Evolutionary conservation across 2,113 vertebrate species (phyloP).

Genomic region (Acanthochromis polyacanthus): DNA sequence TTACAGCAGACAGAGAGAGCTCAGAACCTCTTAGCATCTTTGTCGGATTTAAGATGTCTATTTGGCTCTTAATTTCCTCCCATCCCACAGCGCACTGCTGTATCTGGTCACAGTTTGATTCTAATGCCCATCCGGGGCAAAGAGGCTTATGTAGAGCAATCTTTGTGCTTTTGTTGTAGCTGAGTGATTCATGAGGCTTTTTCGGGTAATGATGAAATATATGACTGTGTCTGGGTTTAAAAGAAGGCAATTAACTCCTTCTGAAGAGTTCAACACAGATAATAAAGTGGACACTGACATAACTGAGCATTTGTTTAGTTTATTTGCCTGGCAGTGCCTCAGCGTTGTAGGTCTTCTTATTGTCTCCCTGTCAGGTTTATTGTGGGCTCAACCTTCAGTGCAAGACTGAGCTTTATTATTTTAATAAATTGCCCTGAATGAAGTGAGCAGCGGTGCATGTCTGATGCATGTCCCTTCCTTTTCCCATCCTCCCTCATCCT

Average conservation of each 20-base stretch:
- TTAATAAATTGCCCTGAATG: slow-evolving; percentile 76
- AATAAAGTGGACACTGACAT: slow-evolving; percentile 65
- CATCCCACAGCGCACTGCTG: slow-evolving; percentile 17
- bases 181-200: slow-evolving; percentile 68
- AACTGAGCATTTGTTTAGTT: slow-evolving; percentile 70
- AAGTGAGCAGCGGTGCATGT: slow-evolving; percentile 61
- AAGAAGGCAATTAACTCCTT: slow-evolving; percentile 77
- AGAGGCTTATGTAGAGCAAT: slow-evolving; percentile 37
- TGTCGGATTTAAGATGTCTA: slow-evolving; percentile 54
- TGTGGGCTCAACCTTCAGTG: slow-evolving; percentile 66
- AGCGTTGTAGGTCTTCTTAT: slow-evolving; percentile 30
- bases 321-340: slow-evolving; percentile 48
- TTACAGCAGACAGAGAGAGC: slow-evolving; percentile 54
- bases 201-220: slow-evolving; percentile 78
- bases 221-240: slow-evolving; percentile 70
- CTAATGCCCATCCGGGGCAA: slow-evolving; percentile 13
- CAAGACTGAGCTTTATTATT: slow-evolving; percentile 73
- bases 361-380: slow-evolving; percentile 71
- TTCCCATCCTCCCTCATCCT: slow-evolving; percentile 12
- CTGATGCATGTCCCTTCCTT: slow-evolving; percentile 59
- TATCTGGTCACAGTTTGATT: slow-evolving; percentile 11
- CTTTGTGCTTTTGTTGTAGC: slow-evolving; percentile 39
- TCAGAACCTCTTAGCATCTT: slow-evolving; percentile 35
- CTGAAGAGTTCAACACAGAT: slow-evolving; percentile 61
- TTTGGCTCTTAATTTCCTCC: slow-evolving; percentile 43